Base-by-base conservation (phyloP, 2,888 invertebrate genomes). In the Dasysyrphus albostriatus region DNA sequence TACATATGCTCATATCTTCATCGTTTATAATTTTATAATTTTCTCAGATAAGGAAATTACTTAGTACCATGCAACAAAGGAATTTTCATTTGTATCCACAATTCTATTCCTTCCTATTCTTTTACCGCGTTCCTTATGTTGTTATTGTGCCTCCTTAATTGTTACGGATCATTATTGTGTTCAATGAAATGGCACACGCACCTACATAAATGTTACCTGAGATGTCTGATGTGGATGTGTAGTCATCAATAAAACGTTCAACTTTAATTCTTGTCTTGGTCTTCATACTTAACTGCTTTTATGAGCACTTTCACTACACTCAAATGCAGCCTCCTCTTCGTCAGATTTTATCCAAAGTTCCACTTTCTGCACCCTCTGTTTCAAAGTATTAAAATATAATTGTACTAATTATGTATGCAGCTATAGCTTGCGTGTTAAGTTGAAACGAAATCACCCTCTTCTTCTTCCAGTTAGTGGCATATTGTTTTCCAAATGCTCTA, bases 231-330 rank as follows among this genome's bases (percentile, higher is more conserved):
- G 14, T 59, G 37, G 16, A 37, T 61, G 49, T 59, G 24, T 70
- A 78, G 56, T 79, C 83, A 84, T 84, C 80, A 51, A 83, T 79
- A 83, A 83, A 72, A 65, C 65, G 58, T 76, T 80, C 65, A 75
- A 59, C 75, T 75, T 42, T 67, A 56, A 56, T 63, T 75, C 34
- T 49, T 69, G 42, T 42, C 29, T 54, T 54, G 14, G 1, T 54
- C 29, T 54, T 32, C n/a, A 54, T 51, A 51, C 24, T 29, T 29
- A 29, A 51, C 24, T 51, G 29, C 51, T 29, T 32, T 54, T 32
- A 69, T 69, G 54, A 74, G 69, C 78, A 87, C 85, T 82, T 82
- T 82, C 83, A 49, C 78, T 77, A 67, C 10, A 75, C 19, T 37
- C 9, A 19, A 16, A 10, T 19, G 12, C 65, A 63, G 29, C 19